These are phyloP conservation scores for Ramazzottius varieornatus DNA, from an alignment of 2,888 invertebrate genomes.

Conservation along the genomic window DNA sequence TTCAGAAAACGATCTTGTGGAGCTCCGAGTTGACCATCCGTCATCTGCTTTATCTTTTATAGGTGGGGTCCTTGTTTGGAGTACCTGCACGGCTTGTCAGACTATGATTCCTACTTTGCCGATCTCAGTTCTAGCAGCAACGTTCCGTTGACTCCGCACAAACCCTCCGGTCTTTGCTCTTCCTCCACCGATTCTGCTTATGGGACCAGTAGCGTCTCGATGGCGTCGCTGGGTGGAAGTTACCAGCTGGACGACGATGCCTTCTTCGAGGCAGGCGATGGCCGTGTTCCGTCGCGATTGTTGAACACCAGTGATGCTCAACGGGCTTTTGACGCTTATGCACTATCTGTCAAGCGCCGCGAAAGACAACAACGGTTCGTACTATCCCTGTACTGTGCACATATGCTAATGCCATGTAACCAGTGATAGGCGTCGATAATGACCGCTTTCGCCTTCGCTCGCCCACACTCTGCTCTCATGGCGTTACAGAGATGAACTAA, in stretches of 20 bases:
- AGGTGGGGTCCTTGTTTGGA: neutral
- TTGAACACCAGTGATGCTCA: constrained; percentile 71
- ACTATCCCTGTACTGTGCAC: too few relatives aligned
- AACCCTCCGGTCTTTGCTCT: too few relatives aligned
- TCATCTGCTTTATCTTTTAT: neutral
- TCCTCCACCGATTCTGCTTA: too few relatives aligned
- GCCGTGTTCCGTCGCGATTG: constrained; percentile 68
- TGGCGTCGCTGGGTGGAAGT: too few relatives aligned
- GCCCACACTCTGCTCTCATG: too few relatives aligned
- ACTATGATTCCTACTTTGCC: constrained; percentile 2
- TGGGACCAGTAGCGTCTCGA: neutral
- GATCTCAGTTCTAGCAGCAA: neutral
- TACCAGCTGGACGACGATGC: neutral
- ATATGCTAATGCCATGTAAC: too few relatives aligned
- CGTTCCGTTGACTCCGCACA: too few relatives aligned
- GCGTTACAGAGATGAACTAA: too few relatives aligned
- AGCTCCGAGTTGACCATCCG: too few relatives aligned
- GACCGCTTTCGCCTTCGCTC: too few relatives aligned
- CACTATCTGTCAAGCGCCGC: constrained; percentile 44
- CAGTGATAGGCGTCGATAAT: too few relatives aligned
- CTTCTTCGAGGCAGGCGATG: neutral
- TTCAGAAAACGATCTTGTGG: too few relatives aligned
- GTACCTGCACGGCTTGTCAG: neutral
- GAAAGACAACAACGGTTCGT: constrained; percentile 39
- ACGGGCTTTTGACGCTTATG: constrained; percentile 62